Evolutionary conservation across 2,113 vertebrate species (phyloP).

Genomic region (Peromyscus leucopus): DNA sequence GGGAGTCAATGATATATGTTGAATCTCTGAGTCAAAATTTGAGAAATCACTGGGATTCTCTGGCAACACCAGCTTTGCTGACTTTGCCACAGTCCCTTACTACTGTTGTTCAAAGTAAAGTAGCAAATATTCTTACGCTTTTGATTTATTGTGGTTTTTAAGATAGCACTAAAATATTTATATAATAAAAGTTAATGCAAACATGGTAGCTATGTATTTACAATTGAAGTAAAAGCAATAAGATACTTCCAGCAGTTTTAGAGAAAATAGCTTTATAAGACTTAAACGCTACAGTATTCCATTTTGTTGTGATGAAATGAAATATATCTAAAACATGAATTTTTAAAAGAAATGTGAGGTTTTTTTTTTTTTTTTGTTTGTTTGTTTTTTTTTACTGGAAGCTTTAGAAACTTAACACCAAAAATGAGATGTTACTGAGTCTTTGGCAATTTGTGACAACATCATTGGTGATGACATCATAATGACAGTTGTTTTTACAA

Average conservation of each 20-base stretch:
- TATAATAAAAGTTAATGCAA: neutral
- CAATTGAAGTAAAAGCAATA: neutral
- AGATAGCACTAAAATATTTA: neutral
- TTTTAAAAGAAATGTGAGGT: neutral
- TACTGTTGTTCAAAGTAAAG: neutral
- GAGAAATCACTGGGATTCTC: neutral
- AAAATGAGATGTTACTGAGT: neutral
- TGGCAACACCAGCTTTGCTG: neutral
- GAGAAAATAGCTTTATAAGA: neutral
- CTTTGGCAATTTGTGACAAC: too few species aligned
- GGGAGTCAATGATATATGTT: neutral
- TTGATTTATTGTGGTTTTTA: slow-evolving; percentile 24
- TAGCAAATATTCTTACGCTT: neutral
- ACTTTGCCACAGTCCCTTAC: neutral
- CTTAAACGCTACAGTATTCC: neutral
- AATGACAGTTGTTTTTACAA: too few species aligned
- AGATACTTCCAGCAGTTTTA: neutral
- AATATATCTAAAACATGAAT: neutral
- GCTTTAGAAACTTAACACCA: neutral
- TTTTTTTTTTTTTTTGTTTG: neutral
- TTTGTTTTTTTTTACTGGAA: neutral
- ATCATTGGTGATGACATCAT: neutral
- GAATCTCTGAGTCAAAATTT: slow-evolving; percentile 23
- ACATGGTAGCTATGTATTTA: neutral
- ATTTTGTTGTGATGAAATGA: neutral